Base-by-base conservation (phyloP, 2,888 invertebrate species). In the Philereme transversata region DNA sequence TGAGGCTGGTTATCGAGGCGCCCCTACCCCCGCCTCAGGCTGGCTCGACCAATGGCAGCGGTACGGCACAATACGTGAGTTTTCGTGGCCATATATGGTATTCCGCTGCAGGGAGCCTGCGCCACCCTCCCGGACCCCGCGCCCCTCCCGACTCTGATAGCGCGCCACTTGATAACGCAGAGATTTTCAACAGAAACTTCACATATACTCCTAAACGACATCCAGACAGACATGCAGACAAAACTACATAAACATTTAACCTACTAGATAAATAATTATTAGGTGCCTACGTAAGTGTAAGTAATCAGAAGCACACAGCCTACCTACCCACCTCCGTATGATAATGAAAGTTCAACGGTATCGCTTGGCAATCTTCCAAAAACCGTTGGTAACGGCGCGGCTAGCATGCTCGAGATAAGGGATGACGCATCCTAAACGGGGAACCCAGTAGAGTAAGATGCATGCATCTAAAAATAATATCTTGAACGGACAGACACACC, bases 21-120 rank as follows among this genome's bases (percentile, higher is more conserved):
- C 88, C 89, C 90, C 92, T 92, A 90, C 93, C 93, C 69, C 93
- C 90, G 80, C 86, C 80, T 81, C 82, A 74, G 82, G 78, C 76
- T 79, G 79, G 83, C 81, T 88, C 93, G 85, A 85, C 95, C 95
- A 95, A 95, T 95, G 89, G 93, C 87, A 89, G 65, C 90, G 87
- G 92, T 94, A 78, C 78, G 78, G 93, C 87, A 90, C 90, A 90
- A 93, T 94, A 81, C 79, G 75, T 80, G 87, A 83, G 80, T 80
- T 84, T 85, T 88, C 84, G 87, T 86, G 82, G 79, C 89, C 89
- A 88, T 89, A 89, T 87, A 83, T 85, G 88, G 84, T 83, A 84
- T 84, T 87, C 78, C 93, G 93, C 93, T 94, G 93, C 90, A 93
- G 90, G 92, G 93, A 92, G 93, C 79, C 86, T 88, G 84, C 90